phyloP scores from a whole-genome alignment of 2,113 vertebrate genomes.

The Isichthys henryi region DNA sequence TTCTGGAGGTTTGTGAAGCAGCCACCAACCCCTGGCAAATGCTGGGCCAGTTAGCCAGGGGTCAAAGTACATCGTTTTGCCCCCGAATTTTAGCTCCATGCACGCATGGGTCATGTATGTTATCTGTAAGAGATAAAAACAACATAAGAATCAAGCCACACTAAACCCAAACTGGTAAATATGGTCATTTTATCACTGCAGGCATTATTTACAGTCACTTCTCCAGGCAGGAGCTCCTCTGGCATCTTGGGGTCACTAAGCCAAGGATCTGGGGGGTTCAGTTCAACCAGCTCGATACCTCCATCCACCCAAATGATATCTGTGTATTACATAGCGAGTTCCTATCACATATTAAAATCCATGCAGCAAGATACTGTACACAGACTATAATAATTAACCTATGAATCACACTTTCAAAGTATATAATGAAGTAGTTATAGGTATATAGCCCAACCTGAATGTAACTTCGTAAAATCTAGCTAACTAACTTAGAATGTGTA shows the following conservation, averaged over 20 bases:
- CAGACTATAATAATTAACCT: not conserved
- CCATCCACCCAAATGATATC: conserved; percentile 55
- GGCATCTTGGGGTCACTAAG: conserved; percentile 49
- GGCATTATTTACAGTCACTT: conserved; percentile 55
- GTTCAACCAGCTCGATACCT: conserved; percentile 55
- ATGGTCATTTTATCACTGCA: not conserved
- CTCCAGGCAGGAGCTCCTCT: conserved; percentile 55
- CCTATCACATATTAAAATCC: not conserved
- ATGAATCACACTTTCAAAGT: not conserved
- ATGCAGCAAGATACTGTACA: not conserved
- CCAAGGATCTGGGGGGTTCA: conserved; percentile 67
- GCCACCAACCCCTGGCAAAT: conserved; percentile 72
- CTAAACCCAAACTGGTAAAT: not conserved
- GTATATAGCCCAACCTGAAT: too few species aligned
- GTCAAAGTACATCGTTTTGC: conserved; percentile 61
- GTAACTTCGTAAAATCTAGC: too few species aligned
- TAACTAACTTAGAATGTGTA: too few species aligned
- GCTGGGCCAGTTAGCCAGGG: conserved; percentile 71
- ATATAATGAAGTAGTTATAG: not conserved
- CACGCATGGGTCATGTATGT: conserved; percentile 70
- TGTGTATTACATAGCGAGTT: conserved; percentile 32
- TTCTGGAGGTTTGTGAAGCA: conserved; percentile 65
- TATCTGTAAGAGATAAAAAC: conserved; percentile 45
- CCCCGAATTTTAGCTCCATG: conserved; percentile 64
- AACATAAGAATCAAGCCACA: not conserved